These are phyloP conservation scores for Polietes domitor DNA, from an alignment of 2,888 invertebrate species.

Conservation along the genomic window DNA sequence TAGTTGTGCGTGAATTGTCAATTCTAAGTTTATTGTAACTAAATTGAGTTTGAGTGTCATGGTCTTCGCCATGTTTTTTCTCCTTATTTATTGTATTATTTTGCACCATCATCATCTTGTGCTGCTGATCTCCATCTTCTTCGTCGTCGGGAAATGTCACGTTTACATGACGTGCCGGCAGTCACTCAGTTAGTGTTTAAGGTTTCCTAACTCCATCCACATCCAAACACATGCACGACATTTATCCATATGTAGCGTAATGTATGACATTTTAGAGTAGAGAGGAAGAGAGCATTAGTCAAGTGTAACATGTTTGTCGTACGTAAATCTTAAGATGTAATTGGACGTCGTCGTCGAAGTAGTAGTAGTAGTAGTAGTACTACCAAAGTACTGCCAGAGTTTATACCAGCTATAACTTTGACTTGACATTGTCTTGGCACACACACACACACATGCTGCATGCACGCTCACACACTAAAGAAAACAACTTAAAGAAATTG, in stretches of 20 bases:
- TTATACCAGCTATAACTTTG: conserved; percentile 50
- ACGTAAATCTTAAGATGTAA: conserved; percentile 36
- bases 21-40: conserved; percentile 63
- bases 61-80: conserved; percentile 30
- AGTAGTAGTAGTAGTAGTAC: neutral
- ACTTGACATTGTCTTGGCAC: conserved; percentile 53
- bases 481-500: neutral
- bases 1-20: conserved; percentile 55
- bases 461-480: neutral
- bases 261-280: too few species aligned
- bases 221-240: neutral
- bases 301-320: conserved; percentile 24
- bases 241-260: neutral
- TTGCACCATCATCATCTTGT: neutral
- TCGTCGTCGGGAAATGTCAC: conserved; percentile 49
- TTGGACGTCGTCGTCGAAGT: neutral
- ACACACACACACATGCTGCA: too few species aligned
- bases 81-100: neutral
- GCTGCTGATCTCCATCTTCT: conserved; percentile 1
- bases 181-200: conserved; percentile 3
- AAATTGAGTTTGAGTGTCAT: conserved; percentile 65
- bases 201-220: conserved; percentile 40
- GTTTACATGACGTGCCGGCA: conserved; percentile 59
- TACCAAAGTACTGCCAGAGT: neutral
- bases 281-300: conserved; percentile 19